Evolutionary conservation across 2,113 vertebrate genomes (phyloP).

Genomic region (Chrysemys picta): DNA sequence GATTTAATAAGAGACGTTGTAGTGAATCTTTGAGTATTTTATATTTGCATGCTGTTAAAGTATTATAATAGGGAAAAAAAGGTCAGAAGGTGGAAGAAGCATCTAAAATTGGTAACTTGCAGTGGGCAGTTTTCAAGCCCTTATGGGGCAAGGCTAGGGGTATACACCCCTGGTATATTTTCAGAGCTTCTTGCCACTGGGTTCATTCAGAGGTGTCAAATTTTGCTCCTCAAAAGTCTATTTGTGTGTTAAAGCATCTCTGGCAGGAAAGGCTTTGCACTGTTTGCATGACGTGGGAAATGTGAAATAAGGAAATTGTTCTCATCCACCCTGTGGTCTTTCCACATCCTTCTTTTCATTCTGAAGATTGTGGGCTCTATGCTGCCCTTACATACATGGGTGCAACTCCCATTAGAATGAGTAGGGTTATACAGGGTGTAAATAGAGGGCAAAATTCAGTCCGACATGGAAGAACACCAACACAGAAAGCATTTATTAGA

Average conservation of each 20-base stretch:
- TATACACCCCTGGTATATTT: background rate
- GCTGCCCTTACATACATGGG: background rate
- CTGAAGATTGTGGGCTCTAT: background rate
- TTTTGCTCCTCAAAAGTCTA: background rate
- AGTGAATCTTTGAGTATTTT: background rate
- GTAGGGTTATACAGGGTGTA: background rate
- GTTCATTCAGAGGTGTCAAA: fast-evolving
- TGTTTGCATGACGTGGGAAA: fast-evolving
- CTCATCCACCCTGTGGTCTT: background rate
- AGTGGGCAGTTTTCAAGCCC: background rate
- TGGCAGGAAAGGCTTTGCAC: background rate
- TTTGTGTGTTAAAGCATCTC: fast-evolving
- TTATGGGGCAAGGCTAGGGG: background rate
- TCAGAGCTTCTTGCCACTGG: background rate
- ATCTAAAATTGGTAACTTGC: background rate
- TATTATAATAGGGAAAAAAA: background rate
- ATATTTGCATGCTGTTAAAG: background rate
- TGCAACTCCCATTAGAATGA: fast-evolving
- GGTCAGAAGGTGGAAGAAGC: background rate
- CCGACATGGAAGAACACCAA: fast-evolving
- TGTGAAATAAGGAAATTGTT: background rate
- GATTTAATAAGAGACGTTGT: background rate
- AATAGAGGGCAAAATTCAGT: fast-evolving
- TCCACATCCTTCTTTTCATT: background rate
- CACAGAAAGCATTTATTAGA: background rate